These are phyloP conservation scores for Cantharis nigra DNA, from an alignment of 2,888 invertebrate genomes.

Conservation along the genomic window DNA sequence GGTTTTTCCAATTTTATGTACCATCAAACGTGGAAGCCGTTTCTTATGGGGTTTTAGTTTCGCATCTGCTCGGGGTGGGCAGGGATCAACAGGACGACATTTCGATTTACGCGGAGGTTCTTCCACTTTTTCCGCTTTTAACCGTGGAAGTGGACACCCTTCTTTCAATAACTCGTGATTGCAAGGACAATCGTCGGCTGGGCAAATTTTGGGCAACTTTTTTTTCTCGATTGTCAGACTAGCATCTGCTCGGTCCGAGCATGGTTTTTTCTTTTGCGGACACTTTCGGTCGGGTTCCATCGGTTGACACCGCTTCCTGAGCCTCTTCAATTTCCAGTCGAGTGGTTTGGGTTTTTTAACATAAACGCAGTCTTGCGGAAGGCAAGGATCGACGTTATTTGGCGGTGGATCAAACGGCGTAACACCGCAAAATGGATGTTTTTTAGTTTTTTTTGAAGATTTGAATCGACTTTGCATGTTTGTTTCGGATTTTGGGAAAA, in stretches of 20 bases:
- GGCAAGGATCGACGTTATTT: neutral
- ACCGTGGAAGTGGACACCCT: conserved; percentile 2
- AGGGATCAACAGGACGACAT: conserved; percentile 20
- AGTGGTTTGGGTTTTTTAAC: neutral
- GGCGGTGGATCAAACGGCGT: neutral
- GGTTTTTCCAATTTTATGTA: neutral
- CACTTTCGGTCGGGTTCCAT: neutral
- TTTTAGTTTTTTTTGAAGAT: neutral
- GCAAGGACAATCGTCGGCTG: neutral
- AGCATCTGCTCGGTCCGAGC: conserved; percentile 29
- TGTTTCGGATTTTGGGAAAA: neutral
- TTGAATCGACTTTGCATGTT: neutral
- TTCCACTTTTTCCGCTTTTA: neutral
- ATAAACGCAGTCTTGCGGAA: neutral
- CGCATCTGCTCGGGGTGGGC: conserved; percentile 4
- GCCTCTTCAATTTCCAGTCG: neutral
- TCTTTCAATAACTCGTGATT: conserved; percentile 3
- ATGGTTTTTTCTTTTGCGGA: neutral
- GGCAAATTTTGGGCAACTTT: conserved; percentile 13
- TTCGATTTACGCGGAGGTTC: conserved; percentile 7
- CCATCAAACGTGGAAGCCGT: neutral
- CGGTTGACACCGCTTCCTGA: neutral
- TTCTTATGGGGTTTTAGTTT: neutral
- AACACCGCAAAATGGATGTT: neutral
- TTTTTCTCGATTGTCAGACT: conserved; percentile 17